Conservation (phyloP, 1,140 invertebrate genomes). For the Drosophila persimilis region DNA sequence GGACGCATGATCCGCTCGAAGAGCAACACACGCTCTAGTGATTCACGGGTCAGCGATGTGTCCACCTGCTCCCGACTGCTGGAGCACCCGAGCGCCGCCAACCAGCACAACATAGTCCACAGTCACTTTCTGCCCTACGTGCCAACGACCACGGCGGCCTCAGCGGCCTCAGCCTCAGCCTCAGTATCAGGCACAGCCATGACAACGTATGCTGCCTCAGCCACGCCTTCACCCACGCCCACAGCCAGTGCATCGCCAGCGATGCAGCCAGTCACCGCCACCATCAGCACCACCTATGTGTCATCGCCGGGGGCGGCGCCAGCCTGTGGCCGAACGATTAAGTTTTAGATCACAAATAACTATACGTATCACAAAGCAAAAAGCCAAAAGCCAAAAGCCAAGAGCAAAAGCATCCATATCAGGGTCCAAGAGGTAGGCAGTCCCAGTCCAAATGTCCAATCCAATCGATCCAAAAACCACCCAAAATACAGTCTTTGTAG, state of each 20-base stretch:
- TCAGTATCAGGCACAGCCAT: background rate
- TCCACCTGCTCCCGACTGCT: conserved; percentile 79
- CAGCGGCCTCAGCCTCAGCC: conserved; percentile 22
- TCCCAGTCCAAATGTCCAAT: conserved; percentile 14
- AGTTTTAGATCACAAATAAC: conserved; percentile 62
- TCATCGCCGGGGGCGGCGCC: conserved; percentile 57
- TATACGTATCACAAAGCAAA: conserved; percentile 44
- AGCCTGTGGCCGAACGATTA: conserved; percentile 70
- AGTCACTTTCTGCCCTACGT: conserved; percentile 73
- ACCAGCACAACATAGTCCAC: conserved; percentile 68
- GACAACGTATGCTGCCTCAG: conserved; percentile 64
- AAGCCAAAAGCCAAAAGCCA: background rate
- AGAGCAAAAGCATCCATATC: conserved; percentile 46
- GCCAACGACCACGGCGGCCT: conserved; percentile 62
- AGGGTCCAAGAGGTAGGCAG: conserved; percentile 54
- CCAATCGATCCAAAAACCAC: conserved; percentile 1
- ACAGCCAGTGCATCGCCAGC: conserved; percentile 25
- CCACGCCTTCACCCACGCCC: conserved; percentile 35
- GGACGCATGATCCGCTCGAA: conserved; percentile 82
- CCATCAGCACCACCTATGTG: conserved; percentile 62
- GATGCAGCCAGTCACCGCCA: conserved; percentile 26
- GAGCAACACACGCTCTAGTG: conserved; percentile 81
- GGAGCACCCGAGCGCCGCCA: conserved; percentile 77
- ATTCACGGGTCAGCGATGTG: conserved; percentile 80
- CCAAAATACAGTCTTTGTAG: conserved; percentile 30